Evolutionary conservation across 2,888 invertebrate species (phyloP).

Genomic region (Polymixis flavicincta): DNA sequence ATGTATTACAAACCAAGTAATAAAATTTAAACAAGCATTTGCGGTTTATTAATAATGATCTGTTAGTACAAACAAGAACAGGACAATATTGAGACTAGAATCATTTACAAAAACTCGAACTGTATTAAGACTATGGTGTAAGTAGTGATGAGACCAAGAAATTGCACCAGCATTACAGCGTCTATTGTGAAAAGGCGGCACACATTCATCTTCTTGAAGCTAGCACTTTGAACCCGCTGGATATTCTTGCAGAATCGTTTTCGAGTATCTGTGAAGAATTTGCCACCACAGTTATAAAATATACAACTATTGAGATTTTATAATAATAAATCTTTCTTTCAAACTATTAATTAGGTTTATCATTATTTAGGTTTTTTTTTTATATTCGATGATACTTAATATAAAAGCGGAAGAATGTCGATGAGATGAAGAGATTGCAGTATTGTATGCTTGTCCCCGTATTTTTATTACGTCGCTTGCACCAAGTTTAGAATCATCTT

Average conservation of each 20-base stretch:
- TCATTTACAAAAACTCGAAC: constrained; percentile 25
- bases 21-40: not conserved
- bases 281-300: not conserved
- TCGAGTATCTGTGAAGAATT: constrained; percentile 5
- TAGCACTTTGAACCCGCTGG: not conserved
- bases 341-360: not conserved
- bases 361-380: no score
- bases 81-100: not conserved
- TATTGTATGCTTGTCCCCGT: not conserved
- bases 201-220: constrained; percentile 12
- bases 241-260: constrained; percentile 38
- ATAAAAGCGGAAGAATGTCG: not conserved
- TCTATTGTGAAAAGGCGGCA: constrained; percentile 28
- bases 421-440: not conserved
- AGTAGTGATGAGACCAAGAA: constrained; percentile 20
- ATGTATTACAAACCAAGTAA: not conserved
- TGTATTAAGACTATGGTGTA: no score
- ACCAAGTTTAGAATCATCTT: not conserved
- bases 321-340: not conserved
- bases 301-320: no score
- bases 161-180: constrained; percentile 9
- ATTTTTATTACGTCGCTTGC: not conserved
- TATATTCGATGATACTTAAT: not conserved
- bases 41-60: no score
- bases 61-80: not conserved